Evolutionary conservation across 2,113 vertebrate species (phyloP), one percentile per base, ranked within the genome.

Genomic region (Osmerus mordax): DNA sequence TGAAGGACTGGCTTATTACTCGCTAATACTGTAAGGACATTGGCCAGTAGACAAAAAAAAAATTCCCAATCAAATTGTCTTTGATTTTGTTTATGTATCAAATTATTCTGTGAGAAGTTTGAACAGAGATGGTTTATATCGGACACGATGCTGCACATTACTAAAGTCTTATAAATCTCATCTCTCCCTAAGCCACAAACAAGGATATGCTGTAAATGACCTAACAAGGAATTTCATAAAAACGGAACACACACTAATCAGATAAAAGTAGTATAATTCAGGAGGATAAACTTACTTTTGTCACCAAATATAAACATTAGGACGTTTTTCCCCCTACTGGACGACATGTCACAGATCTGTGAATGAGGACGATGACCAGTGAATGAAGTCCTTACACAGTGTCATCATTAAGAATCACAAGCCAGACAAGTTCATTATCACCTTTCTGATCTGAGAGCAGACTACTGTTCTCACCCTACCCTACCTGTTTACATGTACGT

Each of bases 71-170:
- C 58, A 78, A 71, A 82, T 72, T 73, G 15, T 14, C 28, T 58
- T 66, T 80, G 69, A 71, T 75, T 70, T 28, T 18, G 54, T 72
- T 78, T 68, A 69, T 62, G 59, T 60, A 84, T 83, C 77, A 85
- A 77, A 29, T 84, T 76, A 80, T 84, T 79, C 51, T 55, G 53
- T 81, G 79, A 65, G 58, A 32, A 52, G 72, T 29, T 52, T 36
- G 28, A 75, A 69, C 65, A 41, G 25, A 66, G 23, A 79, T n/a
- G 58, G 71, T 79, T 74, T 83, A 84, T 73, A 68, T 15, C 51
- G 2, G 19, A 32, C 80, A 73, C 56, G 52, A 59, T 72, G 79
- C 72, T 68, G 67, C 70, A 73, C 52, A 73, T 87, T 84, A 79
- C 58, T 66, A 41, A 29, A 51, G 60, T 60, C 54, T 58, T 1